phyloP scores from a whole-genome alignment of 2,113 vertebrate species.

The Callipepla californica region DNA sequence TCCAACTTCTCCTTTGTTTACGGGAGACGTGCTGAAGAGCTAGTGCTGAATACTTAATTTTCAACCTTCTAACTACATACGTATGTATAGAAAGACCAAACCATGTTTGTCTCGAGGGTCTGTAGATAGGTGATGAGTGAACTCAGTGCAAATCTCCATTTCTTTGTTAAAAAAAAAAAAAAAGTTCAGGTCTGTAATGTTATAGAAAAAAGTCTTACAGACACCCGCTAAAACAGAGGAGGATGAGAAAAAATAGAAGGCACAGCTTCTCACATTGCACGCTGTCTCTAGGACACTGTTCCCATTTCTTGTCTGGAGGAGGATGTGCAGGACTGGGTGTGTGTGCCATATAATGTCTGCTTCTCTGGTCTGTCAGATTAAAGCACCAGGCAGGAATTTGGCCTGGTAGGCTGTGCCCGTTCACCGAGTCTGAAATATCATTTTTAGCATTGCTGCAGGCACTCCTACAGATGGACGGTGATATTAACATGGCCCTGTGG shows the following conservation, averaged over 20 bases:
- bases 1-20: constrained; percentile 67
- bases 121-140: background rate
- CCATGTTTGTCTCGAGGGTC: background rate
- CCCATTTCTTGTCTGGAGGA: background rate
- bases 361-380: background rate
- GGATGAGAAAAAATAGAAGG: background rate
- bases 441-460: background rate
- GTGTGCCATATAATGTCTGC: background rate
- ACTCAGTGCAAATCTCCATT: background rate
- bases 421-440: background rate
- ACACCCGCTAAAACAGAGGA: background rate
- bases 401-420: background rate
- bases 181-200: background rate
- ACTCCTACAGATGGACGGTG: background rate
- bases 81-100: background rate
- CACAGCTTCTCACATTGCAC: background rate
- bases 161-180: background rate
- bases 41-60: constrained; percentile 28
- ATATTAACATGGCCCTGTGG: background rate
- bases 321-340: background rate
- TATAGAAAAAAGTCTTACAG: background rate
- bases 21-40: constrained; percentile 37
- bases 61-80: background rate
- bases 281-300: background rate
- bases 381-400: background rate